Base-by-base conservation (phyloP, 2,888 invertebrate species). In the Synergus gifuensis region DNA sequence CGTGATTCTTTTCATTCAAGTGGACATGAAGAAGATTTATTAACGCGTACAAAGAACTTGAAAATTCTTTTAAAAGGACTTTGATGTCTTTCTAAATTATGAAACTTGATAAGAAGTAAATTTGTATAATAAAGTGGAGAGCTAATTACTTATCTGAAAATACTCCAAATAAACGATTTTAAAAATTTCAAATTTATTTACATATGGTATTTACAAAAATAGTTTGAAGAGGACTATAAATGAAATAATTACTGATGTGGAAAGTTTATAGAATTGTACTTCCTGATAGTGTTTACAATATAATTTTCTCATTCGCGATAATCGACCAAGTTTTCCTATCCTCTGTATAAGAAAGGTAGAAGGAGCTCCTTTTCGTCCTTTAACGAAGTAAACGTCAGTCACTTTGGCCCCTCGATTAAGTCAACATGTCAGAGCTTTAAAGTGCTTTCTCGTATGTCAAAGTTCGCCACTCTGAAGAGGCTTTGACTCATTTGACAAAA, bases 321-420 rank as follows among this genome's bases (percentile, higher is more conserved):
- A 49, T 69, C 54, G 54, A 73, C 54, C 36, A 36, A 73, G 54
- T 49, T 73, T 36, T 73, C n/a, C 36, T 28, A 54, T 28, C 73
- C 36, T 36, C 54, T 16, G 8, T 2, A 58, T n/a, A n/a, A 54
- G 54, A 73, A 73, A 54, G 73, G 46, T 18, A 46, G 44, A 67
- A 22, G 18, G 69, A 69, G 46, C 12, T 28, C 14, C 36, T 54
- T 73, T 36, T 40, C 54, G 73, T 40, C 73, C 54, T 36, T 73
- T 73, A 73, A 73, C 73, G 73, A 73, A 73, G 73, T 73, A 73
- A 73, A 58, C 73, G 73, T 73, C 73, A 73, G 54, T 73, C 54
- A 73, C 49, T 73, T 73, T 58, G 40, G 18, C 73, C 73, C 54
- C 73, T 73, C 73, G 73, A 73, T 73, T 73, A 58, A 73, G 73